phyloP scores from a whole-genome alignment of 1,140 invertebrate species.

The Magallana angulata region DNA sequence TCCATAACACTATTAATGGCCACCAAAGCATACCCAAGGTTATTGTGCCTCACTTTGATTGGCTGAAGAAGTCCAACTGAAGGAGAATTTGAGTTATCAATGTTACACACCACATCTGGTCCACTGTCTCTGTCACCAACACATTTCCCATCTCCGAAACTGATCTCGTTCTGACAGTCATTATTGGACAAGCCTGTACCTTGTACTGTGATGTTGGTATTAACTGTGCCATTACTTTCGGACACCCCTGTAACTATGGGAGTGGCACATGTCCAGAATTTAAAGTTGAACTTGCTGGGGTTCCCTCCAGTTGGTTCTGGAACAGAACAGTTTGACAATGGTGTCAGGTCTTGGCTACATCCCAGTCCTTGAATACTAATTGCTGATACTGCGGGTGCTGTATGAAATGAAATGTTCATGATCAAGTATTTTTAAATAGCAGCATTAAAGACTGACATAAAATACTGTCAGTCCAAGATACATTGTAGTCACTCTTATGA shows the following conservation, averaged over 20 bases:
- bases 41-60: conserved; percentile 62
- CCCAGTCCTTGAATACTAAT: neutral
- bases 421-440: no score
- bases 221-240: conserved; percentile 57
- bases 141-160: conserved; percentile 53
- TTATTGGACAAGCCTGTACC: conserved; percentile 65
- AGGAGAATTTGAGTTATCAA: conserved; percentile 54
- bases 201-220: conserved; percentile 58
- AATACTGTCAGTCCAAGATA: no score
- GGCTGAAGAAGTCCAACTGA: conserved; percentile 57
- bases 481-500: no score
- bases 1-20: conserved; percentile 44
- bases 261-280: conserved; percentile 63
- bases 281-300: conserved; percentile 61
- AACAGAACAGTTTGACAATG: conserved; percentile 53
- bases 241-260: conserved; percentile 61
- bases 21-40: conserved; percentile 64
- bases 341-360: conserved; percentile 45
- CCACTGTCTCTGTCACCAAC: conserved; percentile 39
- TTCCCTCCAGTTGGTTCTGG: neutral
- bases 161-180: conserved; percentile 66
- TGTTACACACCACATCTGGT: conserved; percentile 40
- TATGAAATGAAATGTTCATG: no score
- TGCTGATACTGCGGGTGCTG: conserved; percentile 5
- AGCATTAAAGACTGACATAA: no score